Conservation (phyloP, 2,888 invertebrate genomes). For the Vanessa cardui region DNA sequence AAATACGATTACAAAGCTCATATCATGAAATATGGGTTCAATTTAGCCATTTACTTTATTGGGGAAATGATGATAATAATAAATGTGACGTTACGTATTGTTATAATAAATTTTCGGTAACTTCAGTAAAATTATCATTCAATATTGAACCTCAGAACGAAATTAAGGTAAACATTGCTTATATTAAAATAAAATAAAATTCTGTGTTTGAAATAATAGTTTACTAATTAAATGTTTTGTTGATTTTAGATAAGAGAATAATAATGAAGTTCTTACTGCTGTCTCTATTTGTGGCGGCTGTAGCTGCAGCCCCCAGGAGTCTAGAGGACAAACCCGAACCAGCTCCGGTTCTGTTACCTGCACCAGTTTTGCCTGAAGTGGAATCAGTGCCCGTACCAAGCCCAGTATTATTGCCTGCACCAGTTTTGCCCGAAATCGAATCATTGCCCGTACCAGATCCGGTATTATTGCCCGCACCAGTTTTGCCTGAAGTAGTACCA, state of each 20-base stretch:
- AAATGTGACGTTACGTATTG: neutral
- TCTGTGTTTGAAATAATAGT: neutral
- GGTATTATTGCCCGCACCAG: slow-evolving; percentile 35
- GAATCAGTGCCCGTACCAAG: neutral
- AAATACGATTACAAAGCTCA: neutral
- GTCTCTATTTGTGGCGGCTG: slow-evolving; percentile 59
- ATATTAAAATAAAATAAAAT: too few relatives aligned
- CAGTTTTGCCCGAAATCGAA: slow-evolving; percentile 25
- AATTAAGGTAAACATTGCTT: slow-evolving; percentile 49
- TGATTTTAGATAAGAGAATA: slow-evolving; percentile 42
- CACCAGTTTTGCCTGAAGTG: slow-evolving; percentile 25
- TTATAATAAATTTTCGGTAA: slow-evolving; percentile 12
- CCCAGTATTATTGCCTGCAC: slow-evolving; percentile 37
- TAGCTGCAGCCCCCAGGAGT: slow-evolving; percentile 54
- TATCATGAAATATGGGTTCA: neutral
- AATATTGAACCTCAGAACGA: slow-evolving; percentile 44
- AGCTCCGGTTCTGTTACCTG: slow-evolving; percentile 37
- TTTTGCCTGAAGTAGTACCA: slow-evolving; percentile 12
- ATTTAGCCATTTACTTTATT: neutral
- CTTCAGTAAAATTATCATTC: slow-evolving; percentile 43
- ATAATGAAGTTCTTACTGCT: slow-evolving; percentile 65
- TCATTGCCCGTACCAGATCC: neutral
- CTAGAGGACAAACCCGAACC: slow-evolving; percentile 46
- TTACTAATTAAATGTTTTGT: neutral
- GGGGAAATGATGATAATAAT: slow-evolving; percentile 11